phyloP scores from a whole-genome alignment of 2,888 invertebrate species.

The Caenorhabditis parvicauda region DNA sequence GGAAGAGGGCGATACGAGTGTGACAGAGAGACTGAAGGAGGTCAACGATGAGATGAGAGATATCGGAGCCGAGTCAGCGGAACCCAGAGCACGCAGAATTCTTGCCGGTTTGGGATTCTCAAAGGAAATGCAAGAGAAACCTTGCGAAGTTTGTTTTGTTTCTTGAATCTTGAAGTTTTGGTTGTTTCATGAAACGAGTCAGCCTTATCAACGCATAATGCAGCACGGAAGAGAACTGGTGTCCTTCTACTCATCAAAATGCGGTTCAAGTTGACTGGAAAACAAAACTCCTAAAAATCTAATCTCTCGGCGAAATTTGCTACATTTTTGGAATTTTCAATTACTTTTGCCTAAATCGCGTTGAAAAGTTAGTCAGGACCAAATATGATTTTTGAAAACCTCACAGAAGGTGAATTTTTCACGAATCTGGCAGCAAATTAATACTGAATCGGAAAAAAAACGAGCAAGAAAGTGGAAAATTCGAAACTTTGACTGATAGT shows the following conservation, averaged over 20 bases:
- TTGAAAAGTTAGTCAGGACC: no score
- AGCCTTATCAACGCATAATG: no score
- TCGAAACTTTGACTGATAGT: slow-evolving; percentile 46
- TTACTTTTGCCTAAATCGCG: no score
- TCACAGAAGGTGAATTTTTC: no score
- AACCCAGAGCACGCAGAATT: slow-evolving; percentile 90
- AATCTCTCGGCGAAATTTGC: no score
- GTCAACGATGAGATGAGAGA: slow-evolving; percentile 86
- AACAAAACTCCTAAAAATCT: no score
- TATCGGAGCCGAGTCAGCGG: slow-evolving; percentile 95
- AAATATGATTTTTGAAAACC: no score
- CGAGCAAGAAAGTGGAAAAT: not conserved
- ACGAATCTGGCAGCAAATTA: no score
- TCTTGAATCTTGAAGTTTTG: not conserved
- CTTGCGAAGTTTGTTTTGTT: slow-evolving; percentile 9
- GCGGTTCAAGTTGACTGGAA: not conserved
- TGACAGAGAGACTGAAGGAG: slow-evolving; percentile 80
- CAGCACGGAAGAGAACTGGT: no score
- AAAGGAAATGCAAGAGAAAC: slow-evolving; percentile 76
- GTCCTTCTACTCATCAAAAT: no score
- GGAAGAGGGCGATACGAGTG: slow-evolving; percentile 70
- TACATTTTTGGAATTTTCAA: no score
- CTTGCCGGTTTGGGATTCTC: slow-evolving; percentile 92
- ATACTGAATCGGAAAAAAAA: not conserved
- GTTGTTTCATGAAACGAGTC: no score